phyloP scores from a whole-genome alignment of 2,113 vertebrate genomes.

The Apodemus speciosus region DNA sequence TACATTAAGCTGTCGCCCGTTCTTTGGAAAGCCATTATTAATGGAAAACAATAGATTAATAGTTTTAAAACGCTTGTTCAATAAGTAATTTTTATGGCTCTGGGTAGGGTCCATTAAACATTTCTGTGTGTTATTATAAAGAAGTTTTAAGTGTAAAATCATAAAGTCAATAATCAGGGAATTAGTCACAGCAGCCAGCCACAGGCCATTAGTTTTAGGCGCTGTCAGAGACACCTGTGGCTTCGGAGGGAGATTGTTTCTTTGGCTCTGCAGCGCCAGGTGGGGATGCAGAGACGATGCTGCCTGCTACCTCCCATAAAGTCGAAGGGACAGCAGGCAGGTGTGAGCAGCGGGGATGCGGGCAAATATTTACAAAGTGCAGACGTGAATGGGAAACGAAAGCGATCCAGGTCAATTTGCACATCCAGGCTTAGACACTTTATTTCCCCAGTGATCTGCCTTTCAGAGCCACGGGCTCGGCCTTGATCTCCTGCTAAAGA shows the following conservation, averaged over 20 bases:
- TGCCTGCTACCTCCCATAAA: conserved; percentile 63
- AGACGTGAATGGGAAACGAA: conserved; percentile 68
- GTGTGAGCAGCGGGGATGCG: conserved; percentile 73
- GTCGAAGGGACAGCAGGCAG: conserved; percentile 75
- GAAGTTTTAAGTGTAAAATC: conserved; percentile 83
- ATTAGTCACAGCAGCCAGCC: conserved; percentile 81
- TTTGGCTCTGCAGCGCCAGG: conserved; percentile 45
- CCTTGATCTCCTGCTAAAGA: conserved; percentile 64
- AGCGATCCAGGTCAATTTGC: conserved; percentile 73
- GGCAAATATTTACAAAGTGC: conserved; percentile 81
- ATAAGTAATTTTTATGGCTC: conserved; percentile 83
- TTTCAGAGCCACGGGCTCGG: not conserved
- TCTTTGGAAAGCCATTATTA: conserved; percentile 81
- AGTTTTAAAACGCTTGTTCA: conserved; percentile 82
- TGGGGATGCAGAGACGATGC: conserved; percentile 49
- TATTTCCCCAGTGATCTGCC: conserved; percentile 71
- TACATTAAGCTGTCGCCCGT: conserved; percentile 80
- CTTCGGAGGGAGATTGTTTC: not conserved
- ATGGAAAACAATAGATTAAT: conserved; percentile 84
- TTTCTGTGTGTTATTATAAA: conserved; percentile 82
- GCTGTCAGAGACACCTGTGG: conserved; percentile 80
- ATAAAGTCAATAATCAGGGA: conserved; percentile 83
- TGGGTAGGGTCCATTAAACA: conserved; percentile 83
- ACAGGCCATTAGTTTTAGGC: conserved; percentile 79
- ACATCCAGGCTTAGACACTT: conserved; percentile 56